A percentile compares a stretch with the other conserved stretches of the same genome.
Conservation (phyloP, 2,113 vertebrate genomes). For the Phoenicopterus ruber region DNA sequence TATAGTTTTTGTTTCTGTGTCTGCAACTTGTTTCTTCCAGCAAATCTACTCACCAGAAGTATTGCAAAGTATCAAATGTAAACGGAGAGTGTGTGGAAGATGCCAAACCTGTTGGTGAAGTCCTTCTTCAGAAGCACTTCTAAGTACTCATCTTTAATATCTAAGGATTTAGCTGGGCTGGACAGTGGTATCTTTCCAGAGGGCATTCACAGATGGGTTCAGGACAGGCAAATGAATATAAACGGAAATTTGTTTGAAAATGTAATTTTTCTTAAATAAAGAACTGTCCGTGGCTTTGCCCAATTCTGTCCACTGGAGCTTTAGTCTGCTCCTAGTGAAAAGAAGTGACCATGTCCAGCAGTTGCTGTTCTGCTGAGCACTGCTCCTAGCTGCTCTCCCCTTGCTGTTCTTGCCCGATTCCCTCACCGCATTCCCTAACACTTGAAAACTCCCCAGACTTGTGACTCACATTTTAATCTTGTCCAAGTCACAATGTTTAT, state of each 20-base stretch:
- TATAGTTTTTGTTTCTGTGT: not conserved
- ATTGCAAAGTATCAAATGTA: not conserved
- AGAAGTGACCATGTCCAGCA: not conserved
- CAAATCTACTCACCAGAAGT: not conserved
- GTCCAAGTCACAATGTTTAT: constrained; percentile 64
- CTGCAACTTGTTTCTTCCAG: not conserved
- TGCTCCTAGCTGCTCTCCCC: not conserved
- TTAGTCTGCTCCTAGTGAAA: constrained; percentile 27
- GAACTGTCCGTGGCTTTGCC: not conserved
- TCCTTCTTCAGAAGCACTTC: not conserved
- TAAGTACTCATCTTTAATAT: not conserved
- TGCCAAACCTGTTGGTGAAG: not conserved
- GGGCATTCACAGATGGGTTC: not conserved
- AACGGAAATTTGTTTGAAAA: not conserved
- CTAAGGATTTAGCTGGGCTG: not conserved
- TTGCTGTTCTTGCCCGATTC: not conserved
- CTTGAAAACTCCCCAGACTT: constrained; percentile 56
- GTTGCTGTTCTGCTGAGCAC: not conserved
- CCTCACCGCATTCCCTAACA: not conserved
- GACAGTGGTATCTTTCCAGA: not conserved
- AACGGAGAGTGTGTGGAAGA: not conserved
- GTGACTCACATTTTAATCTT: constrained; percentile 66
- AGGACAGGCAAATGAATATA: not conserved
- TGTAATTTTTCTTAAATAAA: not conserved
- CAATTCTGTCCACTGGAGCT: not conserved